These are phyloP conservation scores for Drosophila bifasciata DNA, from an alignment of 1,140 invertebrate genomes.

Conservation along the genomic window DNA sequence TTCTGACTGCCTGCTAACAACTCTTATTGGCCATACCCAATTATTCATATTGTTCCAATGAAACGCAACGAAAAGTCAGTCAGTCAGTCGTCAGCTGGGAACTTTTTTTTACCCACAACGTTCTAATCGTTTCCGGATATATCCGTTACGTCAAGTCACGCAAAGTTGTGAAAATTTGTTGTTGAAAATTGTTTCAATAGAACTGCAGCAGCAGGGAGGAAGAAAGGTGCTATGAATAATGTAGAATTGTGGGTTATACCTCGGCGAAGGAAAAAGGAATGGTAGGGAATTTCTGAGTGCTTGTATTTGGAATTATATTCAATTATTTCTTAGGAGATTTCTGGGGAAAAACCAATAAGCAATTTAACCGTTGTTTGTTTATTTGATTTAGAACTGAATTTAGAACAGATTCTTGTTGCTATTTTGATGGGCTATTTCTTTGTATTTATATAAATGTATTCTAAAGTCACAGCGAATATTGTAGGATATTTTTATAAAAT, in stretches of 20 bases:
- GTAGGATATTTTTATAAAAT: too few relatives aligned
- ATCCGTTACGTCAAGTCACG: constrained; percentile 46
- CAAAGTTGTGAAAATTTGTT: constrained; percentile 51
- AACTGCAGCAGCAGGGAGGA: constrained; percentile 2
- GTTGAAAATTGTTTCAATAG: constrained; percentile 34
- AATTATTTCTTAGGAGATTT: too few relatives aligned
- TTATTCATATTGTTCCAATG: constrained; percentile 78
- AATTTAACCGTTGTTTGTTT: too few relatives aligned
- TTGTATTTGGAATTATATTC: too few relatives aligned
- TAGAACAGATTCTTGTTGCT: too few relatives aligned
- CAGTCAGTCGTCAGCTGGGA: constrained; percentile 66
- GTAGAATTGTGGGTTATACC: not conserved
- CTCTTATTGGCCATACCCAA: constrained; percentile 65
- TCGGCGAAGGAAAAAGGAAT: not conserved
- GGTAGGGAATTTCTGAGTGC: constrained; percentile 11
- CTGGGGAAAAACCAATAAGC: too few relatives aligned
- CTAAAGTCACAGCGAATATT: too few relatives aligned
- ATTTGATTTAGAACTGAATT: too few relatives aligned
- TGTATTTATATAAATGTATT: too few relatives aligned
- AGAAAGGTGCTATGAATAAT: constrained; percentile 23
- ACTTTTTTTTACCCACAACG: constrained; percentile 23
- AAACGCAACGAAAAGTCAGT: constrained; percentile 53
- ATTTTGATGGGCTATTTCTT: too few relatives aligned
- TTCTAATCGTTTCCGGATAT: constrained; percentile 19
- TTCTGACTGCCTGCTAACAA: constrained; percentile 58